phyloP scores from a whole-genome alignment of 1,140 invertebrate species.

The Parasteatoda tepidariorum region DNA sequence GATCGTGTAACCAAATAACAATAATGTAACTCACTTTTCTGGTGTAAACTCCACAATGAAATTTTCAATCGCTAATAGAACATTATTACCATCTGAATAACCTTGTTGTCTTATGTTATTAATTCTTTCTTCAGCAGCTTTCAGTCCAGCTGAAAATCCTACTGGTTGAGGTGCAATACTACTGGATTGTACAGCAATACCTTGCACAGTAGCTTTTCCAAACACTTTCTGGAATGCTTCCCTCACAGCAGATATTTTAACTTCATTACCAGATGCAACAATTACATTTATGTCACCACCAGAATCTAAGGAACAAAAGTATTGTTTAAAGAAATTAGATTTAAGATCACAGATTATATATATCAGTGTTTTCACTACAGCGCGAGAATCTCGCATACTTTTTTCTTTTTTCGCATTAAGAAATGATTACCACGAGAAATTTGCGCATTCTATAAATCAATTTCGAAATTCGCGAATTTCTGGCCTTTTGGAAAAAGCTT shows the following conservation, averaged over 20 bases:
- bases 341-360: not conserved
- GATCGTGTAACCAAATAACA: no score
- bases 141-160: conserved; percentile 80
- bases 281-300: conserved; percentile 81
- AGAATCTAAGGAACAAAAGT: conserved; percentile 74
- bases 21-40: conserved; percentile 73
- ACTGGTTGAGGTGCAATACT: conserved; percentile 76
- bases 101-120: conserved; percentile 72
- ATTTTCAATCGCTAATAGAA: conserved; percentile 81
- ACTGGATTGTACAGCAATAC: conserved; percentile 65
- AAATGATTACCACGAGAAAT: no score
- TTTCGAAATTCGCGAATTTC: no score
- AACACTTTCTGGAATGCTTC: conserved; percentile 86
- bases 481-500: no score
- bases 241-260: conserved; percentile 80
- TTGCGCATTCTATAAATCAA: no score
- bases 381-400: no score
- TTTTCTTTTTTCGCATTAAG: no score
- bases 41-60: conserved; percentile 81
- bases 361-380: not conserved
- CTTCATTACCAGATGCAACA: conserved; percentile 82
- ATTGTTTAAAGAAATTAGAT: not conserved
- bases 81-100: conserved; percentile 72
- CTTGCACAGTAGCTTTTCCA: conserved; percentile 80
- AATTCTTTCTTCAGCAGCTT: conserved; percentile 77